These are phyloP conservation scores for Silurus meridionalis DNA, from an alignment of 2,113 vertebrate genomes.

Conservation along the genomic window DNA sequence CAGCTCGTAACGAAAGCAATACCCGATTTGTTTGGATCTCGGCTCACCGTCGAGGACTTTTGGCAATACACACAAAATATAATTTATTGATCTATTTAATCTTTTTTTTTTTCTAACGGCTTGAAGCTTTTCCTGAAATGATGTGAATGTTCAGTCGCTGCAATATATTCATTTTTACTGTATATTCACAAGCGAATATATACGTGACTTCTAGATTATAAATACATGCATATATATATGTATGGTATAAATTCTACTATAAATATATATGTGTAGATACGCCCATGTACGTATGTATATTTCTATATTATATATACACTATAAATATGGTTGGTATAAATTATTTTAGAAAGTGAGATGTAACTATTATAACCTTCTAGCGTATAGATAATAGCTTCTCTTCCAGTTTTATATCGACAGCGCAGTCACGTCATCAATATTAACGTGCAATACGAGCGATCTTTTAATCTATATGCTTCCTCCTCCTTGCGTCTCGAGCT, in stretches of 20 bases:
- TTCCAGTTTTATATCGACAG: slow-evolving; percentile 78
- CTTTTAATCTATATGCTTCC: slow-evolving; percentile 69
- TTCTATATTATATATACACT: slow-evolving; percentile 24
- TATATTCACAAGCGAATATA: slow-evolving; percentile 72
- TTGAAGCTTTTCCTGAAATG: slow-evolving; percentile 70
- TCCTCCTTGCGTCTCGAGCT: slow-evolving; percentile 42
- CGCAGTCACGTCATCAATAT: slow-evolving; percentile 70
- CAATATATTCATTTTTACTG: slow-evolving; percentile 77
- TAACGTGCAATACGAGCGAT: slow-evolving; percentile 73
- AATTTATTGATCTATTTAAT: slow-evolving; percentile 58
- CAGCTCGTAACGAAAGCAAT: slow-evolving; percentile 70
- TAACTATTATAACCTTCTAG: slow-evolving; percentile 70
- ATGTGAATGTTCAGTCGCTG: slow-evolving; percentile 78
- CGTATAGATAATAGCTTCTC: slow-evolving; percentile 71
- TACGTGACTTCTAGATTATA: slow-evolving; percentile 68
- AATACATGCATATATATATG: slow-evolving; percentile 72
- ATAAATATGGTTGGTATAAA: slow-evolving; percentile 78
- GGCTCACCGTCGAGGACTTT: slow-evolving; percentile 54
- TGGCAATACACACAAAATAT: slow-evolving; percentile 70
- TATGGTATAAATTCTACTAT: slow-evolving; percentile 70
- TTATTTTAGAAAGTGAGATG: slow-evolving; percentile 80
- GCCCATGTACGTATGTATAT: slow-evolving; percentile 4
- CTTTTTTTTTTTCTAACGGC: slow-evolving; percentile 45
- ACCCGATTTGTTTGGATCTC: slow-evolving; percentile 61
- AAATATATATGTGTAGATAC: slow-evolving; percentile 69